Evolutionary conservation across 2,888 invertebrate genomes (phyloP), one percentile per base, ranked within the genome.

Genomic region (Synanthedon andrenaeformis): DNA sequence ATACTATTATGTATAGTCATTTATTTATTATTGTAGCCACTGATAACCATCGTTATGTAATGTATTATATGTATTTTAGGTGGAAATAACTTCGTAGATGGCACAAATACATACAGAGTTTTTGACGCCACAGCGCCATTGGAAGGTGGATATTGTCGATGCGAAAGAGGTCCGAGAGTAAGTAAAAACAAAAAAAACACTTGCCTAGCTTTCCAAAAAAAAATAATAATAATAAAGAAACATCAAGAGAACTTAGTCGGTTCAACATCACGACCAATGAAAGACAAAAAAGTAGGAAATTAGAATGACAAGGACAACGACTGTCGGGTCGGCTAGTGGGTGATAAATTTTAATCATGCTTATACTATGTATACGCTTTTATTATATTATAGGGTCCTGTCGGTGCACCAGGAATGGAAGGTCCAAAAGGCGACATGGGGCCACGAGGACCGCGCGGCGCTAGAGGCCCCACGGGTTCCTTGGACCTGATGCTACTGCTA

Each of bases 111-210:
- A 0, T 89, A 89, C 66, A 82, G 89, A 52, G 81, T 91, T 56
- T 66, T 91, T 54, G 91, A 91, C 64, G 81, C 90, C 4, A 91
- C 89, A 52, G 90, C 90, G n/a, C 89, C 89, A 2, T 68, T 89
- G 42, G 87, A 89, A 62, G 86, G 83, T 8, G 90, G 89, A 1
- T 90, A 89, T 63, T 92, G 92, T 62, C 82, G 89, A 51, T 92
- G 92, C 64, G 91, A 91, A 69, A 78, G 92, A 62, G 92, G 92
- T 6, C 89, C 91, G 1, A 86, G 91, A 71, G 92, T 92, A 69
- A 77, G 82, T 72, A 13, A 12, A 35, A 35, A 35, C 1, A 28
- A 28, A 23, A 23, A 23, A 23, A 23, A 23, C 5, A 23, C 23
- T 28, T 28, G 5, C 6, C 28, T 28, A 28, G 28, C 28, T 2